Percentiles rank a stretch among this genome's conserved stretches.
These are phyloP conservation scores for Diplodus sargus DNA, from an alignment of 2,797 vertebrate species.

Conservation along the genomic window DNA sequence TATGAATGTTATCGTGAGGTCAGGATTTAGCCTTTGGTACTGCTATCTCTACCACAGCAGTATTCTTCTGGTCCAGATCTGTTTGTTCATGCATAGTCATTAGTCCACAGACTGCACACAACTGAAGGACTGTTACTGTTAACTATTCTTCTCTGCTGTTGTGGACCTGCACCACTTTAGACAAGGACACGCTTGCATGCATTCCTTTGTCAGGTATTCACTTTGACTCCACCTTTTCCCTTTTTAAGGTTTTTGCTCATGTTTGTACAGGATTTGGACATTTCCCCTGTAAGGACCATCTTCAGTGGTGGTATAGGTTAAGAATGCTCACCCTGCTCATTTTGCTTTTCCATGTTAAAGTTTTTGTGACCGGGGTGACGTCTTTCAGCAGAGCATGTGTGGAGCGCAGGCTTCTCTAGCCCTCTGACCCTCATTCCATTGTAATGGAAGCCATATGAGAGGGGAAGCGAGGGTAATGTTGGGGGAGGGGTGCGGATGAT, in stretches of 20 bases:
- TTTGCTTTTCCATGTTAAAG: slow-evolving; percentile 66
- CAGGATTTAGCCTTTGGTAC: slow-evolving; percentile 57
- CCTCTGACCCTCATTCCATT: slow-evolving; percentile 79
- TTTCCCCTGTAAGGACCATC: slow-evolving; percentile 9
- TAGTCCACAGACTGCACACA: slow-evolving; percentile 45
- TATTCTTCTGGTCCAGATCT: slow-evolving; percentile 59
- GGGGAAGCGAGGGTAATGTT: slow-evolving; percentile 43
- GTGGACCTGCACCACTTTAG: slow-evolving; percentile 49
- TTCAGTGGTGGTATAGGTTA: slow-evolving; percentile 50
- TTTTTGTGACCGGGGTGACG: slow-evolving; percentile 67
- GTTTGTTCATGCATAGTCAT: slow-evolving; percentile 32
- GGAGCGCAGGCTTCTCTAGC: slow-evolving; percentile 52
- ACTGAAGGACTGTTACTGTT: slow-evolving; percentile 82
- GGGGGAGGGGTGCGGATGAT: slow-evolving; percentile 42
- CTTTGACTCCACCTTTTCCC: slow-evolving; percentile 20
- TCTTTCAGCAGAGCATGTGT: slow-evolving; percentile 69
- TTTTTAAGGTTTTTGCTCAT: slow-evolving; percentile 8
- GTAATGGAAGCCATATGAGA: slow-evolving; percentile 86
- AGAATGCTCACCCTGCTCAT: slow-evolving; percentile 59
- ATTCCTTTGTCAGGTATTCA: slow-evolving; percentile 51
- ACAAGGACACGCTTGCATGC: slow-evolving; percentile 56
- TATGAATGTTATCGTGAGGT: slow-evolving; percentile 67
- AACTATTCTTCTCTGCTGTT: slow-evolving; percentile 39
- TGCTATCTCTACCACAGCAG: slow-evolving; percentile 68
- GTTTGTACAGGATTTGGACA: slow-evolving; percentile 31